Evolutionary conservation across 64 coral and sea anemone genomes (phyloP), one percentile per base, ranked within the genome.

Genomic region (Catalaphyllia jardinei): DNA sequence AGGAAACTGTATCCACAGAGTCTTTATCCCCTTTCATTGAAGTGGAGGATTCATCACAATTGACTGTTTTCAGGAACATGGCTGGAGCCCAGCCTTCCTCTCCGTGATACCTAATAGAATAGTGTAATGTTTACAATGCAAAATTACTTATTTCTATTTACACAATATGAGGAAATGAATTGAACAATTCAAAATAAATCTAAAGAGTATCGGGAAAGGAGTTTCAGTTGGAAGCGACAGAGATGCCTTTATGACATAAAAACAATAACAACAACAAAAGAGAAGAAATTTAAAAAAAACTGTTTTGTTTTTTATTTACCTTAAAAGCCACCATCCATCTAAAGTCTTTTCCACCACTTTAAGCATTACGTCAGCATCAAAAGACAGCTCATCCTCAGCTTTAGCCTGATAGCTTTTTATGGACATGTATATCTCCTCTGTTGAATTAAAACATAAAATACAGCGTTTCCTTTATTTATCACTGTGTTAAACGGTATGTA

Each of bases 311-410:
- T 4, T 31, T 30, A 5, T 62, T 61, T 87, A 99, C 97, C 91
- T 99, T n/a, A 95, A 89, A 5, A 95, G 64, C 97, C 97, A 99
- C 97, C 97, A 99, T 57, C 97, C 97, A 82, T 99, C 97, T 77
- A 99, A 88, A 65, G 89, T 99, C 74, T 95, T 99, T 59, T 95
- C 86, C 19, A 95, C 49, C 72, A 99, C 97, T 78, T 92, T 88
- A 1, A 99, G 88, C 73, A 93, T 90, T 67, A 95, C 88, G 24
- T 94, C 97, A 42, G 49, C 83, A 72, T 95, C 94, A 59, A 99
- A 93, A 19, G 87, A 88, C 64, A 99, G 83, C 79, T 99, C 94
- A 60, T 99, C 97, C 8, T 87, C 94, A 9, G 90, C 82, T 81
- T 89, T 88, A 19, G 97, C 97, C 39, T 85, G 8, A 25, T 85